These are phyloP conservation scores for Sciurus niger DNA, from an alignment of 2,113 vertebrate species.

Conservation along the genomic window DNA sequence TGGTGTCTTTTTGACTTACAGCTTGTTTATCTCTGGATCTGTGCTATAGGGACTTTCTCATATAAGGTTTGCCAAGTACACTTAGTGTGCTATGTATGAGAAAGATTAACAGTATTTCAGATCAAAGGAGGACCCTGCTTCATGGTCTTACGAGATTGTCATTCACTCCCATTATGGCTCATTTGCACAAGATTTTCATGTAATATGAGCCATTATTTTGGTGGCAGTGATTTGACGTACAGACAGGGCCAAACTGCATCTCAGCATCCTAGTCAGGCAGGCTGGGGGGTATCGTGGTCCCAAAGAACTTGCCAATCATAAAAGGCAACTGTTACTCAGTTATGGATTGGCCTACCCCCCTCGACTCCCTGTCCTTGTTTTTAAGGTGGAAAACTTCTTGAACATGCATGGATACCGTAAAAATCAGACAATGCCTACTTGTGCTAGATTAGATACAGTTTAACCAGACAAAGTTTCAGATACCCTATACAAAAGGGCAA, in stretches of 20 bases:
- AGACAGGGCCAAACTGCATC: constrained; percentile 88
- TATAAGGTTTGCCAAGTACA: constrained; percentile 89
- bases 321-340: constrained; percentile 87
- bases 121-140: constrained; percentile 95
- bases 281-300: constrained; percentile 82
- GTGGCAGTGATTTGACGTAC: constrained; percentile 91
- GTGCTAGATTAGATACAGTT: constrained; percentile 83
- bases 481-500: neutral
- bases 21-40: constrained; percentile 77
- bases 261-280: constrained; percentile 76
- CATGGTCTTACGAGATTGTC: constrained; percentile 92
- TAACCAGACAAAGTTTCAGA: constrained; percentile 75
- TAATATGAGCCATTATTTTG: constrained; percentile 94
- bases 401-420: constrained; percentile 83
- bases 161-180: constrained; percentile 92
- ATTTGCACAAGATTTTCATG: constrained; percentile 94
- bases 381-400: constrained; percentile 89
- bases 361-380: constrained; percentile 28
- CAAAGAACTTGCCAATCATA: constrained; percentile 90
- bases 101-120: constrained; percentile 93
- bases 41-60: constrained; percentile 83
- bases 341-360: constrained; percentile 74
- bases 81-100: constrained; percentile 86
- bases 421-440: constrained; percentile 90
- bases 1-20: constrained; percentile 69